phyloP scores from a whole-genome alignment of 2,797 vertebrate genomes.

The Paratrypauchen microcephalus region DNA sequence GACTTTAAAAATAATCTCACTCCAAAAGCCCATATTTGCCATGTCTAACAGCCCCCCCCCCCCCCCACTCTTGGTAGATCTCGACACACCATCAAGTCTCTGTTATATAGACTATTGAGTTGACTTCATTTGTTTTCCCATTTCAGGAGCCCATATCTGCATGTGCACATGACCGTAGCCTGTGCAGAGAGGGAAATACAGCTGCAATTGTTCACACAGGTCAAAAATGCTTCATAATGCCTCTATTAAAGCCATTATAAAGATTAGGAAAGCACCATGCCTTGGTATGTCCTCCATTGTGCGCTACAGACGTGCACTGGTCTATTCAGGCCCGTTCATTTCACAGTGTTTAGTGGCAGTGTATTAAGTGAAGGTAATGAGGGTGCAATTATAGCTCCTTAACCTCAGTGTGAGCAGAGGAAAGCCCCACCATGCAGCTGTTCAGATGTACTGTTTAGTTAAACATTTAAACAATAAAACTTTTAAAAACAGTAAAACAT shows the following conservation, averaged over 20 bases:
- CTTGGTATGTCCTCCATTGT: slow-evolving; percentile 43
- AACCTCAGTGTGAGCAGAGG: slow-evolving; percentile 43
- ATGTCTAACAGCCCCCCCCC: no score
- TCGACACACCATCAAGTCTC: slow-evolving; percentile 14
- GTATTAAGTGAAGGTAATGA: slow-evolving; percentile 51
- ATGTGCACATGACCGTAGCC: slow-evolving; percentile 32
- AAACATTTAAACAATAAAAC: no score
- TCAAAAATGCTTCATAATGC: slow-evolving; percentile 53
- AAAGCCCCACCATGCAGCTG: slow-evolving; percentile 13
- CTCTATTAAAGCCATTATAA: slow-evolving; percentile 56
- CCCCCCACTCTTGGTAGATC: no score
- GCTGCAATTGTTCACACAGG: slow-evolving; percentile 43
- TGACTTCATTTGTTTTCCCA: slow-evolving; percentile 16
- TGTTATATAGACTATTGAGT: slow-evolving; percentile 5
- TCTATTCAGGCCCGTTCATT: slow-evolving; percentile 25
- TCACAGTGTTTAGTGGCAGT: slow-evolving; percentile 38
- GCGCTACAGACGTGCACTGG: slow-evolving; percentile 15
- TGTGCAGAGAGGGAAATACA: slow-evolving; percentile 29
- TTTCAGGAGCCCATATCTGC: slow-evolving; percentile 13
- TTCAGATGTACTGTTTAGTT: no score
- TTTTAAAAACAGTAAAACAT: no score
- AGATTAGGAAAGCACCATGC: slow-evolving; percentile 40
- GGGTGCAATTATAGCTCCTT: slow-evolving; percentile 51
- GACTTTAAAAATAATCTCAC: no score
- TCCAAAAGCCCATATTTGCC: no score